These are phyloP conservation scores for Cylindroiulus punctatus DNA, from an alignment of 2,888 invertebrate genomes.

Conservation along the genomic window DNA sequence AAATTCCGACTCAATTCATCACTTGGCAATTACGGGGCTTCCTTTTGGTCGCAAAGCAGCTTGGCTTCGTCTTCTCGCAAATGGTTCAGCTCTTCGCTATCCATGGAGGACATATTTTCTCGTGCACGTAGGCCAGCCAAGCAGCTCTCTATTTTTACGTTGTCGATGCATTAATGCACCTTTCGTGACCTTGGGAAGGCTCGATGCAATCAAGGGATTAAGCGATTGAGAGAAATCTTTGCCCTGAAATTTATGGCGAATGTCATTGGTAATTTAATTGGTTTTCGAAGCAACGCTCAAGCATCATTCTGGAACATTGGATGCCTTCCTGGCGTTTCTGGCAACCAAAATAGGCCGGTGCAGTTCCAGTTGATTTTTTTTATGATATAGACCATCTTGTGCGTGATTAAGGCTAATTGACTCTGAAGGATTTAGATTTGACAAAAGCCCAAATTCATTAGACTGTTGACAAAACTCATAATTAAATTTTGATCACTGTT, in stretches of 20 bases:
- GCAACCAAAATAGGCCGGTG: no score
- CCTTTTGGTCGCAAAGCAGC: not conserved
- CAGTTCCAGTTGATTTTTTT: not conserved
- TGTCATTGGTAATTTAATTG: slow-evolving; percentile 3
- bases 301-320: not conserved
- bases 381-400: not conserved
- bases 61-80: not conserved
- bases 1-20: slow-evolving; percentile 20
- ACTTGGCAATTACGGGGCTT: not conserved
- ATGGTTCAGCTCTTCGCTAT: not conserved
- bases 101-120: not conserved
- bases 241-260: not conserved
- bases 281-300: not conserved
- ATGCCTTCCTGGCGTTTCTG: no score
- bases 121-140: not conserved
- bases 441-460: not conserved
- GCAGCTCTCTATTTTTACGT: not conserved
- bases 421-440: not conserved
- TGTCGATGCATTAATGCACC: not conserved
- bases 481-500: not conserved
- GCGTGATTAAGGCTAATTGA: not conserved
- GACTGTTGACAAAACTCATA: not conserved
- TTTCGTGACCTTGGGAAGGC: not conserved
- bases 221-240: slow-evolving; percentile 3
- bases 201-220: not conserved